These are phyloP conservation scores for Lophochroa leadbeateri DNA, from an alignment of 2,113 vertebrate genomes.

Conservation along the genomic window DNA sequence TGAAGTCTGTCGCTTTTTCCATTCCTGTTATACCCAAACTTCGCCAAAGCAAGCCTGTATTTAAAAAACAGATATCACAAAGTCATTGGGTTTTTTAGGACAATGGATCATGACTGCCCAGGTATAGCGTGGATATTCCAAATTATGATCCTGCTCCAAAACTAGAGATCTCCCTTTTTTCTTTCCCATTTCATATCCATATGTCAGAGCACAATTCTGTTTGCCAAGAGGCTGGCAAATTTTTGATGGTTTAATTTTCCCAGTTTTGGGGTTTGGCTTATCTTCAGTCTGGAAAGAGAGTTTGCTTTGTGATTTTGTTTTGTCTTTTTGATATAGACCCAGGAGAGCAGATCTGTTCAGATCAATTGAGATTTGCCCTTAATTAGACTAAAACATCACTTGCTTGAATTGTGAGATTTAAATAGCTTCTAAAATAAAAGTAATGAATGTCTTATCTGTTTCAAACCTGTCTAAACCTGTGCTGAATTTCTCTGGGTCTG, in stretches of 20 bases:
- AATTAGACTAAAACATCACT: not conserved
- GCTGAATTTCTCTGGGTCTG: not conserved
- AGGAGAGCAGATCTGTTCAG: not conserved
- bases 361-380: not conserved
- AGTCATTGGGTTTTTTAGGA: not conserved
- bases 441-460: not conserved
- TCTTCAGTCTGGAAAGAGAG: not conserved
- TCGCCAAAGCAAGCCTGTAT: not conserved
- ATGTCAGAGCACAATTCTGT: not conserved
- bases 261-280: not conserved
- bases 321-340: not conserved
- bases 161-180: not conserved
- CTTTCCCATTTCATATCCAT: not conserved
- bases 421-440: not conserved
- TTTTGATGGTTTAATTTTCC: not conserved
- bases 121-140: not conserved
- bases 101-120: too few species aligned
- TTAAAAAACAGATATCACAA: not conserved
- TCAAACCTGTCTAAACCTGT: not conserved
- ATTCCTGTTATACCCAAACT: not conserved
- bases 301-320: not conserved
- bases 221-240: not conserved
- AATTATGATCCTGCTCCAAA: not conserved
- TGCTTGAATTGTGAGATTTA: not conserved
- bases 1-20: not conserved